Evolutionary conservation across 1,140 invertebrate species (phyloP).

Genomic region (Brachionus paranguensis): DNA sequence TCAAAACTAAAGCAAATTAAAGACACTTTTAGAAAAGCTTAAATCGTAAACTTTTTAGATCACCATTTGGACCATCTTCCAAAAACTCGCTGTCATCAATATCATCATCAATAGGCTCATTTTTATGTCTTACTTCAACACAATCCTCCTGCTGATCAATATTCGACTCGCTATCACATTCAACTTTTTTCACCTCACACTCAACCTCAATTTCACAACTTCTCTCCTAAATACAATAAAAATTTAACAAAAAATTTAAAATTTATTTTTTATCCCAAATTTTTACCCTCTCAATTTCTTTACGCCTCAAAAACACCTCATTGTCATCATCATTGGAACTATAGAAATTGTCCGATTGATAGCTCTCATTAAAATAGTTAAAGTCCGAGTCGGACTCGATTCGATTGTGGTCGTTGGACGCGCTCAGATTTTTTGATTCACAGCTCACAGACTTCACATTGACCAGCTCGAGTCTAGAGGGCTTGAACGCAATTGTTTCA

Average conservation of each 20-base stretch:
- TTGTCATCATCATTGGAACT: conserved; percentile 28
- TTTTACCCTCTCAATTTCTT: neutral
- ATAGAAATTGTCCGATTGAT: neutral
- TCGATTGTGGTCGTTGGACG: neutral
- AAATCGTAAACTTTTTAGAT: neutral
- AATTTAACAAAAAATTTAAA: neutral
- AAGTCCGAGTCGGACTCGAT: neutral
- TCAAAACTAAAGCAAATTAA: neutral
- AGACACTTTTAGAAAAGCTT: neutral
- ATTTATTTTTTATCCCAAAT: neutral
- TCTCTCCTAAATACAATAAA: neutral
- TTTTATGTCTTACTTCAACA: neutral
- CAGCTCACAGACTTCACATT: neutral
- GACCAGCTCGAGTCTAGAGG: neutral
- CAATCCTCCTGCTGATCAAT: neutral
- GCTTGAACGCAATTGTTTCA: conserved; percentile 11
- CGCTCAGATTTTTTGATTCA: neutral
- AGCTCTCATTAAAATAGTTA: neutral
- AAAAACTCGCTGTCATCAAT: neutral
- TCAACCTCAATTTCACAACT: neutral
- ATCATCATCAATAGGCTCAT: neutral
- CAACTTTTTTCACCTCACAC: neutral
- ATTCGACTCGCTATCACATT: conserved; percentile 5
- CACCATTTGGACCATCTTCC: neutral
- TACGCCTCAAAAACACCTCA: conserved; percentile 7